phyloP scores from a whole-genome alignment of 2,888 invertebrate genomes.

The Tupiocoris notatus region DNA sequence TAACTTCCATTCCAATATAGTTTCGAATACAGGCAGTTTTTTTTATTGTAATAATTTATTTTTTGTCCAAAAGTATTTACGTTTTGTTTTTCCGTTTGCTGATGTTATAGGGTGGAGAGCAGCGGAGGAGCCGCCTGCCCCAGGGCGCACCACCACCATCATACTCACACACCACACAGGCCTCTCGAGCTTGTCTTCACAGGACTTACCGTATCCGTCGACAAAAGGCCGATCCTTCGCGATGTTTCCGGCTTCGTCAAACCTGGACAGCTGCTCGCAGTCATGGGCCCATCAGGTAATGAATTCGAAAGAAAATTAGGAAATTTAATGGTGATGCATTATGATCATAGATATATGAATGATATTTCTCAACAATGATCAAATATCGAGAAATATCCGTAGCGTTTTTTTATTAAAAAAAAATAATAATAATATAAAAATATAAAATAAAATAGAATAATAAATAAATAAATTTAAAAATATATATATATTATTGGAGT shows the following conservation, averaged over 20 bases:
- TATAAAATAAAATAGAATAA: too few relatives aligned
- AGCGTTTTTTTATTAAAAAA: too few relatives aligned
- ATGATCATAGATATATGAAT: too few relatives aligned
- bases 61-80: neutral
- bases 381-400: too few relatives aligned
- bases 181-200: constrained; percentile 68
- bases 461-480: too few relatives aligned
- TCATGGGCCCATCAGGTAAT: constrained; percentile 77
- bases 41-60: too few relatives aligned
- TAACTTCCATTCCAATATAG: too few relatives aligned
- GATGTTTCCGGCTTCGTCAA: constrained; percentile 72
- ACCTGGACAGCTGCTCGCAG: constrained; percentile 74
- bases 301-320: neutral
- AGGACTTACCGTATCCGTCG: constrained; percentile 60
- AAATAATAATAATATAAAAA: too few relatives aligned
- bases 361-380: too few relatives aligned
- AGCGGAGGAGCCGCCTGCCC: constrained; percentile 54
- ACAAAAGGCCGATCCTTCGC: constrained; percentile 63
- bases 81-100: neutral
- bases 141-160: constrained; percentile 40
- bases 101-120: constrained; percentile 58
- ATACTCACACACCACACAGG: constrained; percentile 52
- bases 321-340: too few relatives aligned
- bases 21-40: too few relatives aligned
- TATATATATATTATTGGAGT: too few relatives aligned